Evolutionary conservation across 2,888 invertebrate species (phyloP).

Genomic region (Tribolium freemani): DNA sequence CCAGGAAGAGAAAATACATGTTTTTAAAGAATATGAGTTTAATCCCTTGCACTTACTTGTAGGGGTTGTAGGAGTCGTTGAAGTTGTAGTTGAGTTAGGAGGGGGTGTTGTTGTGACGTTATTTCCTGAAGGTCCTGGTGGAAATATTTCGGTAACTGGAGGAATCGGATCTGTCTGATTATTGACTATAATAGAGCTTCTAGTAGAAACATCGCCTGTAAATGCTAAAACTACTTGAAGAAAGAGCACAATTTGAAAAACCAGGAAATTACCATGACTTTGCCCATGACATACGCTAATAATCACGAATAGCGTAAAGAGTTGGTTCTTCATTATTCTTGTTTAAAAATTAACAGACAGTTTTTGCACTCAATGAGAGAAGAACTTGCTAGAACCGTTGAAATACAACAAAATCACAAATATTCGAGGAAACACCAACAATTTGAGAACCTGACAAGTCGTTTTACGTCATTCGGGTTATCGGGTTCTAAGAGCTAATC

Average conservation of each 20-base stretch:
- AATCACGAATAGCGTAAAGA: constrained; percentile 30
- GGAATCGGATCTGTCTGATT: constrained; percentile 17
- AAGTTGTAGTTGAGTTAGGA: constrained; percentile 3
- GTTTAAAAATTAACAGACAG: not conserved
- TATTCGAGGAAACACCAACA: constrained; percentile 19
- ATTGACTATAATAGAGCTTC: constrained; percentile 4
- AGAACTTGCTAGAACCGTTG: not conserved
- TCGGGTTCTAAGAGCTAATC: not conserved
- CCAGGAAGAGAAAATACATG: too few species aligned
- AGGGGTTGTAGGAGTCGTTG: not conserved
- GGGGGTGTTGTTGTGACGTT: not conserved
- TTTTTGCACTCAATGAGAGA: too few species aligned
- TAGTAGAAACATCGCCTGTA: not conserved
- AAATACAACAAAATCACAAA: not conserved
- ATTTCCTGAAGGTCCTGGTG: constrained; percentile 3
- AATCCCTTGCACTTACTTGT: constrained; percentile 1
- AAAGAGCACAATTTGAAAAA: not conserved
- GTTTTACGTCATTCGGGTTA: constrained; percentile 23
- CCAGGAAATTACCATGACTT: constrained; percentile 20
- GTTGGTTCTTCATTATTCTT: constrained; percentile 24
- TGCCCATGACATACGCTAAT: constrained; percentile 27
- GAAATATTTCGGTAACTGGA: constrained; percentile 3
- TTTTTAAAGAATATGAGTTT: not conserved
- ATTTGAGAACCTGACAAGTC: constrained; percentile 18
- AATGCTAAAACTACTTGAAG: not conserved